Evolutionary conservation across 1,140 invertebrate species (phyloP).

Genomic region (Medauroidea extradentata): DNA sequence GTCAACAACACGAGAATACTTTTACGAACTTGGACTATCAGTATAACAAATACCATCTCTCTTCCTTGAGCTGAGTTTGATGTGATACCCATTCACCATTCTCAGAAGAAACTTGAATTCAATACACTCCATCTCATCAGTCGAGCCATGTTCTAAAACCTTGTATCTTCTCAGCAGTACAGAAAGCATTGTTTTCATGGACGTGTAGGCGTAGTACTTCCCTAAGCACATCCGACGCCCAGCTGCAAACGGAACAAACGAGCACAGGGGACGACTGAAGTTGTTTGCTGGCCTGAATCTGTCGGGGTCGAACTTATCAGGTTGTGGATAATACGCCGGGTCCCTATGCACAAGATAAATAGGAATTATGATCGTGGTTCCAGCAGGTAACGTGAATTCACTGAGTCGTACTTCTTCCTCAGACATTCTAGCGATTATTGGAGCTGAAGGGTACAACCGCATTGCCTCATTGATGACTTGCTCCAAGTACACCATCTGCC

Average conservation of each 20-base stretch:
- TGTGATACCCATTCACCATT: too few species aligned
- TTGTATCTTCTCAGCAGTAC: neutral
- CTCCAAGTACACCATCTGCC: constrained; percentile 2
- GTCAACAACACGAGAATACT: too few species aligned
- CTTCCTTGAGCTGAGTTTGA: too few species aligned
- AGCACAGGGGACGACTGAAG: constrained; percentile 32
- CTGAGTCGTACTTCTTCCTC: neutral
- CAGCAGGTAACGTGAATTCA: constrained; percentile 35
- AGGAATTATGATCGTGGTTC: constrained; percentile 39
- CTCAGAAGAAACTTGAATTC: too few species aligned
- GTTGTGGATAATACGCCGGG: constrained; percentile 48
- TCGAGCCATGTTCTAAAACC: too few species aligned
- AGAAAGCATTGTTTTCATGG: constrained; percentile 1
- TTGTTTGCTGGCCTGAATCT: constrained; percentile 45
- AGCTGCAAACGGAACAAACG: constrained; percentile 41
- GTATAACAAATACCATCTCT: too few species aligned
- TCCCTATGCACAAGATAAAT: constrained; percentile 46
- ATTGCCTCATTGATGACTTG: constrained; percentile 3
- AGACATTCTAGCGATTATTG: neutral
- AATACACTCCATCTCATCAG: too few species aligned
- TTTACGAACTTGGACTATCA: too few species aligned
- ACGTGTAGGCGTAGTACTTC: neutral
- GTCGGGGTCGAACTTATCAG: constrained; percentile 53
- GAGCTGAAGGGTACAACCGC: constrained; percentile 4
- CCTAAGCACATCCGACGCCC: constrained; percentile 1